Evolutionary conservation across 2,113 vertebrate species (phyloP).

Genomic region (Sapajus apella): DNA sequence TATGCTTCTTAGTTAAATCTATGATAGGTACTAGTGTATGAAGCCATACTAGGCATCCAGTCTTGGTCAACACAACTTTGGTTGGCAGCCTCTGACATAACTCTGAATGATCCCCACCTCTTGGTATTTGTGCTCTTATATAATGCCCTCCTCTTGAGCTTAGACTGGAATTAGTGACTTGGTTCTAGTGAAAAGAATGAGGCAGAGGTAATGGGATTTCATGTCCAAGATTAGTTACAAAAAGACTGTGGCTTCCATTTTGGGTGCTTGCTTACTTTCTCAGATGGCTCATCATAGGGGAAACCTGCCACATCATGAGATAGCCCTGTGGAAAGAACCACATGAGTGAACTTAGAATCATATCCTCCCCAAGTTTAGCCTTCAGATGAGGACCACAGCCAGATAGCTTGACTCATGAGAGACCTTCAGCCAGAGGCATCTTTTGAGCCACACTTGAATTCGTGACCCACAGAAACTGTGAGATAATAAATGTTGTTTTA

Average conservation of each 20-base stretch:
- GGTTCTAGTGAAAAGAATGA: conserved; percentile 31
- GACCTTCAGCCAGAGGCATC: background rate
- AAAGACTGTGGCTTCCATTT: background rate
- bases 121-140: background rate
- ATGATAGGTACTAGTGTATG: background rate
- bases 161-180: conserved; percentile 17
- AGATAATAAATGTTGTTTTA: conserved; percentile 34
- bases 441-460: conserved; percentile 29
- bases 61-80: background rate
- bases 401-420: background rate
- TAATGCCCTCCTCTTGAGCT: background rate
- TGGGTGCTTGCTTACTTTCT: background rate
- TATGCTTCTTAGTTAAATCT: background rate
- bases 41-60: conserved; percentile 1
- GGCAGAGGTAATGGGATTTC: background rate
- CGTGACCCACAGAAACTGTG: background rate
- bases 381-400: conserved; percentile 6
- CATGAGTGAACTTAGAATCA: background rate
- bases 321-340: background rate
- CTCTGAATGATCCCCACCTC: background rate
- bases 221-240: background rate
- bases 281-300: background rate
- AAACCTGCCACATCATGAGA: background rate
- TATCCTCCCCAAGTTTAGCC: background rate
- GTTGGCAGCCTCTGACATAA: background rate